phyloP scores from a whole-genome alignment of 2,888 invertebrate species.

The Tanytarsus gracilentus region DNA sequence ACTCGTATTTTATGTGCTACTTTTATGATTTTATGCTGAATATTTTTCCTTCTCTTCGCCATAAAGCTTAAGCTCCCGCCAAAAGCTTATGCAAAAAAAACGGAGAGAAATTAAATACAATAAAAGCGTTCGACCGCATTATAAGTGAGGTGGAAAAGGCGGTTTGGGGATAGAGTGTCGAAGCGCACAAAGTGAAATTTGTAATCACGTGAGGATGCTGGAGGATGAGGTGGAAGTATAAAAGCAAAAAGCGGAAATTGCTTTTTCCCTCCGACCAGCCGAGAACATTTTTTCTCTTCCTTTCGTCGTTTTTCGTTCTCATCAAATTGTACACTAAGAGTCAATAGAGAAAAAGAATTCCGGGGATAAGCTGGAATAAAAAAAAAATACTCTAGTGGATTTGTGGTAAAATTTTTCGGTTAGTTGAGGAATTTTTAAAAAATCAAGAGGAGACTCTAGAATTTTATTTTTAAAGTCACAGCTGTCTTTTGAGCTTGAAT shows the following conservation, averaged over 20 bases:
- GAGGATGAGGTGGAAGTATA: not conserved
- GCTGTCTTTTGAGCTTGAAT: no score
- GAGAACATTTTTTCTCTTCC: not conserved
- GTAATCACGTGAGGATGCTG: not conserved
- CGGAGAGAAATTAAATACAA: no score
- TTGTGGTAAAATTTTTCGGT: no score
- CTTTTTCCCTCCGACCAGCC: not conserved
- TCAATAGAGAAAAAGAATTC: not conserved
- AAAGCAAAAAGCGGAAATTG: not conserved
- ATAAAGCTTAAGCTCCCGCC: not conserved
- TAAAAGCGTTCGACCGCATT: not conserved
- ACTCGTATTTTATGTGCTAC: not conserved
- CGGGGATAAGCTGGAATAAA: no score
- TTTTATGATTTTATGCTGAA: slow-evolving; percentile 10
- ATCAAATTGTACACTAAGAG: no score
- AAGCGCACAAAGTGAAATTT: not conserved
- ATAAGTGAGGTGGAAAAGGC: not conserved
- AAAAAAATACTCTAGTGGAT: no score
- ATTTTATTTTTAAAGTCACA: no score
- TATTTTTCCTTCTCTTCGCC: not conserved
- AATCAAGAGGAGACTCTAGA: no score
- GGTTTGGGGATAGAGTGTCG: not conserved
- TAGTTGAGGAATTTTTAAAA: no score
- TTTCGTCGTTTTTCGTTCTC: no score
- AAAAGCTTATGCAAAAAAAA: not conserved